Evolutionary conservation across 2,113 vertebrate genomes (phyloP).

Genomic region (rabbit (Oryctolagus cuniculus)): mOryCun1.1 NC_091432.1:185746501-185747000

Average conservation of each 20-base stretch:
- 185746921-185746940: not conserved
- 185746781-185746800: slow-evolving; percentile 52
- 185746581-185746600: not conserved
- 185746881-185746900: slow-evolving; percentile 22
- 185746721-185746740: not conserved
- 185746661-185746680: slow-evolving; percentile 54
- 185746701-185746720: slow-evolving; percentile 17
- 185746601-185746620: slow-evolving; percentile 30
- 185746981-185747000: slow-evolving; percentile 34
- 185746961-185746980: slow-evolving; percentile 11
- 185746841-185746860: not conserved
- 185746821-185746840: slow-evolving; percentile 10
- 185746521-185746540: not conserved
- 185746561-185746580: not conserved
- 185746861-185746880: not conserved
- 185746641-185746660: slow-evolving; percentile 41
- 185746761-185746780: not conserved
- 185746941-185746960: not conserved
- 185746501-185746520: not conserved
- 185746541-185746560: not conserved
- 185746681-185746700: slow-evolving; percentile 49
- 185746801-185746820: not conserved
- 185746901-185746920: not conserved
- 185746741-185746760: slow-evolving; percentile 57
- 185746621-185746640: slow-evolving; percentile 37